Base-by-base conservation (phyloP, 2,888 invertebrate species). In the Campoplex capitator region DNA sequence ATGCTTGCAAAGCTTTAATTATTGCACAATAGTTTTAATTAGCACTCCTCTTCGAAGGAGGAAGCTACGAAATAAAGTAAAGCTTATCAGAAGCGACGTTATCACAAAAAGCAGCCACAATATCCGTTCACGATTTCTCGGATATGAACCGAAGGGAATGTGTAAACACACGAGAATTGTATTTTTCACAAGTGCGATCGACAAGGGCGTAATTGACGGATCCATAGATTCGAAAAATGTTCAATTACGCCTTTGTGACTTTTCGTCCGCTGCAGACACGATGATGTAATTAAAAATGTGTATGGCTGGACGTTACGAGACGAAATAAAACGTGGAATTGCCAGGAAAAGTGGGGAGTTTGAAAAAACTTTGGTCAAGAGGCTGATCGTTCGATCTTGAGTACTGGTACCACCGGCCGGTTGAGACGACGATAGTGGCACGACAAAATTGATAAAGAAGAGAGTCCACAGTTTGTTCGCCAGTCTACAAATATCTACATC, bases 71-170 rank as follows among this genome's bases (percentile, higher is more conserved):
- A 16, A 62, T 62, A 38, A 38, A 58, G 32, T 7, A 62, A 45
- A 28, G 8, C 75, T 76, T 76, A 62, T 76, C 75, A 32, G 8
- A 45, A 62, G 45, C 1, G 18, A 32, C n/a, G 18, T 79, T 78
- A 77, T 78, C 67, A 1, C 23, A 35, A 62, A 28, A n/a, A 42
- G 76, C 11, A 28, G 32, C 56, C 56, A 38, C 56, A 58, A 70
- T 56, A 32, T 79, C 56, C 78, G 70, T 70, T 70, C 56, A 54
- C 35, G 77, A 78, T 56, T 56, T 18, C 56, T 28, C 56, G 23
- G 56, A 56, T 78, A 45, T 58, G 28, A 76, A 62, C 2, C 62
- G 6, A 65, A 62, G 32, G 45, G 16, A 48, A 42, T 38, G 42
- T 58, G 23, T 18, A 23, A 23, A 48, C 48, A 45, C 16, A 32